These are phyloP conservation scores for Plebejus melissa DNA, from an alignment of 2,888 invertebrate genomes.

Conservation along the genomic window DNA sequence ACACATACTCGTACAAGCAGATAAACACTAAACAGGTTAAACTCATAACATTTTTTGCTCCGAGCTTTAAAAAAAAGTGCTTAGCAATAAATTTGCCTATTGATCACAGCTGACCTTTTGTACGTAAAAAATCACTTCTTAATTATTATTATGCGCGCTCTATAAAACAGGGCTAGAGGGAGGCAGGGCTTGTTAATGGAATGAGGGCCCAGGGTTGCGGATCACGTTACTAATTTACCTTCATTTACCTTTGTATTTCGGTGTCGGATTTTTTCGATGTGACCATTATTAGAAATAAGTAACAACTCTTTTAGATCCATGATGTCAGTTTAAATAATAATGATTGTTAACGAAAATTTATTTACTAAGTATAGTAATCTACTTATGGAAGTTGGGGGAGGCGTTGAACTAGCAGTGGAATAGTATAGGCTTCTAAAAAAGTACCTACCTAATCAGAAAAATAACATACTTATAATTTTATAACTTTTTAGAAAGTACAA, in stretches of 20 bases:
- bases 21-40: too few relatives aligned
- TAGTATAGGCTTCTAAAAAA: too few relatives aligned
- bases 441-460: too few relatives aligned
- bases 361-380: background rate
- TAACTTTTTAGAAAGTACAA: too few relatives aligned
- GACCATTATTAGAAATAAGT: background rate
- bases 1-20: too few relatives aligned
- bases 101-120: constrained; percentile 37
- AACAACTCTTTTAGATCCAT: background rate
- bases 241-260: constrained; percentile 35
- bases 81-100: constrained; percentile 35
- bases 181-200: constrained; percentile 55
- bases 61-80: background rate
- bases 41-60: too few relatives aligned
- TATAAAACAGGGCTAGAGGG: constrained; percentile 48
- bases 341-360: background rate
- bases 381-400: too few relatives aligned
- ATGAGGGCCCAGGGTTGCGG: constrained; percentile 54
- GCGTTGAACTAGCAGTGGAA: too few relatives aligned
- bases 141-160: constrained; percentile 61
- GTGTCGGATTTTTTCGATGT: constrained; percentile 29
- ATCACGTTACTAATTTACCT: constrained; percentile 36
- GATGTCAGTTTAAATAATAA: background rate
- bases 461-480: too few relatives aligned
- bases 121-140: constrained; percentile 58